phyloP scores from a whole-genome alignment of 2,113 vertebrate species.

The Malaclemys terrapin region DNA sequence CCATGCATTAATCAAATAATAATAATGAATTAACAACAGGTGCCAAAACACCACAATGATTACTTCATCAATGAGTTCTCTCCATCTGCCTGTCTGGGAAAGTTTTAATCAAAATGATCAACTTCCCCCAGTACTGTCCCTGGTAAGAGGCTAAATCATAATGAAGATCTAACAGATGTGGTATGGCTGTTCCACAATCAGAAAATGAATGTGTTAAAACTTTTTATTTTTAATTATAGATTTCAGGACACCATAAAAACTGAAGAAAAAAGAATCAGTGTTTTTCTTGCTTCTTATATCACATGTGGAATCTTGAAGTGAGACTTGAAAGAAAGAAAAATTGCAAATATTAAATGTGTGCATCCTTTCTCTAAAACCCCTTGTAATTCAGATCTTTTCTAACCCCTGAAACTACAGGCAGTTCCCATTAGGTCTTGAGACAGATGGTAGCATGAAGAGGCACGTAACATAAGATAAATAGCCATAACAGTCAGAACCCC shows the following conservation, averaged over 20 bases:
- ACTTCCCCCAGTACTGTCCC: neutral
- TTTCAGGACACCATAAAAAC: neutral
- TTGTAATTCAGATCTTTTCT: conserved; percentile 57
- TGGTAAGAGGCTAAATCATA: neutral
- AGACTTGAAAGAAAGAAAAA: conserved; percentile 9
- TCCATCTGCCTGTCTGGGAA: neutral
- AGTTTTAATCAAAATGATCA: neutral
- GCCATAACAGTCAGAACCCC: conserved; percentile 69
- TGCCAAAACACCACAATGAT: neutral
- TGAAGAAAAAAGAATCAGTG: neutral
- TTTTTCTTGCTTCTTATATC: neutral
- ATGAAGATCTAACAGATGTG: neutral
- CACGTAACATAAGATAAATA: conserved; percentile 77
- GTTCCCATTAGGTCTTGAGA: conserved; percentile 72
- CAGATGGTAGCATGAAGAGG: conserved; percentile 75
- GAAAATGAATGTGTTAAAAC: neutral
- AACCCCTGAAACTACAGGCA: conserved; percentile 50
- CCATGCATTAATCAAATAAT: neutral
- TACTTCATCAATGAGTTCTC: neutral
- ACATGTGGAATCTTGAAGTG: neutral
- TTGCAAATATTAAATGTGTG: neutral
- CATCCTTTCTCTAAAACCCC: conserved; percentile 52
- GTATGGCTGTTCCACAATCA: neutral
- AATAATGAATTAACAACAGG: neutral
- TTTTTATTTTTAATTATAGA: conserved; percentile 10